phyloP scores from a whole-genome alignment of 2,797 vertebrate genomes.

The Myoxocephalus aenaeus region DNA sequence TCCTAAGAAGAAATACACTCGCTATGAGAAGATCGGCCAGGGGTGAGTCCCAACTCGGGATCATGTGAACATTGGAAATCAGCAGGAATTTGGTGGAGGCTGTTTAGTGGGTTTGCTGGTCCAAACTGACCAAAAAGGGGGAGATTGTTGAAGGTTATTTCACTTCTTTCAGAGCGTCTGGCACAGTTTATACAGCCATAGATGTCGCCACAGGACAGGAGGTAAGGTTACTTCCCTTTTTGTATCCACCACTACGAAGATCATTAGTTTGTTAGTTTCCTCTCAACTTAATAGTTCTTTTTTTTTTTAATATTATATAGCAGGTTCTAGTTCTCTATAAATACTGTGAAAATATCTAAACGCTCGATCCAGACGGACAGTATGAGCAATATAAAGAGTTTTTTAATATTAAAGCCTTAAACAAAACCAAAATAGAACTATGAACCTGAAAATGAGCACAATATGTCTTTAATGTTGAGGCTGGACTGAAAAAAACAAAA shows the following conservation, averaged over 20 bases:
- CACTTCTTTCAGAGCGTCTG: constrained; percentile 88
- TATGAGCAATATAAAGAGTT: background rate
- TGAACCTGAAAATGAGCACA: background rate
- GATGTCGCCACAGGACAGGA: constrained; percentile 97
- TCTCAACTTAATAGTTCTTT: background rate
- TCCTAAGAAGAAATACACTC: constrained; percentile 98
- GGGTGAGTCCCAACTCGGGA: constrained; percentile 86
- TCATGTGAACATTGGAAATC: background rate
- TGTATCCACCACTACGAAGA: background rate
- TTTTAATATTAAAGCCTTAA: background rate
- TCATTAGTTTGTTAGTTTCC: background rate
- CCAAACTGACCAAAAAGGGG: background rate
- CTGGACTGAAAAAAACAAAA: background rate
- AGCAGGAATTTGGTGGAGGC: background rate
- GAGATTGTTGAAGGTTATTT: background rate
- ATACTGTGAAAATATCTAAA: no score
- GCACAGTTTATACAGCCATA: constrained; percentile 97
- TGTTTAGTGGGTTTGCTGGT: background rate
- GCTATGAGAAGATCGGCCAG: constrained; percentile 98
- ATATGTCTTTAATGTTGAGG: background rate
- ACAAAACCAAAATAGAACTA: background rate
- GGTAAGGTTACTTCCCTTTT: constrained; percentile 76
- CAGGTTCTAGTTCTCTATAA: no score
- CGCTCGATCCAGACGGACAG: background rate
- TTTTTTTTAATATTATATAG: no score